Base-by-base conservation (phyloP, 1,140 invertebrate species). In the Acromyrmex echinatior region DNA sequence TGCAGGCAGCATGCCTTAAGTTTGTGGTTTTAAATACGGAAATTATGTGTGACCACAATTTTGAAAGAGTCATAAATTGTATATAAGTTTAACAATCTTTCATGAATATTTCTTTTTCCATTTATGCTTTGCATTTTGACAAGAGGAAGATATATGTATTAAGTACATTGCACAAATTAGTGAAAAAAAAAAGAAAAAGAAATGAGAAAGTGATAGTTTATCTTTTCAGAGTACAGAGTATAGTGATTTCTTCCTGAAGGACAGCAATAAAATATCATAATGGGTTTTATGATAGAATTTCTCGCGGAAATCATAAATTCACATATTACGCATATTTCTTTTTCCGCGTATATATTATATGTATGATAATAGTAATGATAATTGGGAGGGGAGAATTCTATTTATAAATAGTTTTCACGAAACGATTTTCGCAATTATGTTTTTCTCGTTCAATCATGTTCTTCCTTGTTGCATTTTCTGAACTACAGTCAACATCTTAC, bases 391-490 rank as follows among this genome's bases (percentile, higher is more conserved):
- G 7, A 6, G 7, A 14, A 16, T 53, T 53, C 39, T 86, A 85
- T 78, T 71, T 85, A 49, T 88, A 86, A 25, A 76, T 87, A 86
- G 51, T 74, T 80, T 79, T 88, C 71, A 71, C 49, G 58, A 80
- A 63, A 74, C 18, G 25, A 21, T 87, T 77, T 87, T 35, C 39
- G 21, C 76, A 80, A 60, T 76, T 88, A 70, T 35, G 51, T 58
- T 58, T 51, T 79, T 73, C 35, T 79, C 28, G 45, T 87, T 56
- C 35, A 87, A 92, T 92, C 91, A 77, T 68, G 91, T 92, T 92
- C 91, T 92, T 92, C 91, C 91, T 85, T 85, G 60, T 86, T 71
- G 65, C 81, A 91, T 66, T 87, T 82, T 81, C 12, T 12, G 66
- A 65, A 77, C n/a, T 16, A 51, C 16, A 80, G 25, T 58, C 49